Evolutionary conservation across 2,797 vertebrate genomes (phyloP), one percentile per base, ranked within the genome.

Genomic region (Cossypha niveicapilla): DNA sequence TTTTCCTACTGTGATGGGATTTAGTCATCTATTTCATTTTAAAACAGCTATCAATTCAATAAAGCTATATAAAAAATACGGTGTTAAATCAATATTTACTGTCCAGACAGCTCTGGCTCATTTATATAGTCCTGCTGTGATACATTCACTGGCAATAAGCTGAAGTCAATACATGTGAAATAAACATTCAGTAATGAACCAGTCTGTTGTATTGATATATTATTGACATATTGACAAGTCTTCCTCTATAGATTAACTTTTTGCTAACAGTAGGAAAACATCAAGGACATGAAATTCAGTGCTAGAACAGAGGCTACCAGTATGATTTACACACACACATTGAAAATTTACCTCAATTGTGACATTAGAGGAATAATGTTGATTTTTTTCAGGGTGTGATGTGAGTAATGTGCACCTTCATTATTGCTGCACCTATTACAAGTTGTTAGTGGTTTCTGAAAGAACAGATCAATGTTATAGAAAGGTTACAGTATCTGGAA

Each of bases 41-140:
- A 62, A 96, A 96, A 63, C 86, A 93, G 53, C 86, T 94, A 84
- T 93, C 94, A 96, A 51, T 93, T 91, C 92, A 92, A 82, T 96
- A 95, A 60, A 67, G 35, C 90, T 96, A 25, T 93, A 93, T 76
- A 93, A 84, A 90, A 90, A 91, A 53, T 60, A 60, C 25, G 2
- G 2, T 78, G 50, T 81, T 83, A 79, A 88, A 93, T 94, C 88
- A 73, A 44, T 88, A 82, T 92, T 76, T 93, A 44, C 66, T 84
- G 58, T 81, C 76, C 70, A 78, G 88, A 79, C 67, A 82, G 63
- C 19, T 92, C 80, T 81, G 63, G 10, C 28, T 87, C 23, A 56
- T 92, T 96, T 92, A 73, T 84, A 14, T 66, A 62, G 66, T 86
- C 50, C 56, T 90, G 60, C 63, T 3, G 2, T 67, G 76, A 44